Evolutionary conservation across 2,797 vertebrate genomes (phyloP).

Genomic region (Eremophila alpestris): DNA sequence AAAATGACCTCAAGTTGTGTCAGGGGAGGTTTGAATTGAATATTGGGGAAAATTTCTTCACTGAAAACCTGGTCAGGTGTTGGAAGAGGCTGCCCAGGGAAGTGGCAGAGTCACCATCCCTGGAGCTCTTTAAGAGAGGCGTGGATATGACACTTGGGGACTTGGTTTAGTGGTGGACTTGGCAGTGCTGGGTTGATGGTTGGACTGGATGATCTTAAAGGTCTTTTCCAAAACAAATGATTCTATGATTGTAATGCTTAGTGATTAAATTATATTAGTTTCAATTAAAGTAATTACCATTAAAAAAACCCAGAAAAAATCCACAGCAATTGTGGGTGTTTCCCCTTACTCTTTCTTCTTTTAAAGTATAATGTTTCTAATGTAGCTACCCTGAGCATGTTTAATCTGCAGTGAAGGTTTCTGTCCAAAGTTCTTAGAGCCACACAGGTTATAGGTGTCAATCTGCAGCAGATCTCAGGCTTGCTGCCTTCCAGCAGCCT

Average conservation of each 20-base stretch:
- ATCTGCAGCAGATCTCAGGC: not conserved
- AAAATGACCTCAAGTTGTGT: not conserved
- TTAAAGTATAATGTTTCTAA: not conserved
- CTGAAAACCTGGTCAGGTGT: fast-evolving
- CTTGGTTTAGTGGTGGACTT: not conserved
- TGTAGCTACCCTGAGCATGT: not conserved
- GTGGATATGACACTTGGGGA: not conserved
- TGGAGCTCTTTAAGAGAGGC: not conserved
- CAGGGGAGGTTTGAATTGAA: not conserved
- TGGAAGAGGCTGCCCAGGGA: not conserved
- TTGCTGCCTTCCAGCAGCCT: not conserved
- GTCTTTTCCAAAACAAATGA: not conserved
- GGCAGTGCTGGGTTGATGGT: fast-evolving
- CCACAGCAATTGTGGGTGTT: not conserved
- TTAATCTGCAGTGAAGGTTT: not conserved
- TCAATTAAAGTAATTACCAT: not conserved
- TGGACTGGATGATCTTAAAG: not conserved
- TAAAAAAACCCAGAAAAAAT: not conserved
- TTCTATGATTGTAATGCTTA: not conserved
- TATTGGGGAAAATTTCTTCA: not conserved
- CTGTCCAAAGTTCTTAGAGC: not conserved
- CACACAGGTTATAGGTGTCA: not conserved
- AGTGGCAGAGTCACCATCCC: not conserved
- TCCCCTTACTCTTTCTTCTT: not conserved
- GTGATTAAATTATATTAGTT: not conserved